Evolutionary conservation across 1,140 invertebrate genomes (phyloP).

Genomic region (Cheumatopsyche charites): DNA sequence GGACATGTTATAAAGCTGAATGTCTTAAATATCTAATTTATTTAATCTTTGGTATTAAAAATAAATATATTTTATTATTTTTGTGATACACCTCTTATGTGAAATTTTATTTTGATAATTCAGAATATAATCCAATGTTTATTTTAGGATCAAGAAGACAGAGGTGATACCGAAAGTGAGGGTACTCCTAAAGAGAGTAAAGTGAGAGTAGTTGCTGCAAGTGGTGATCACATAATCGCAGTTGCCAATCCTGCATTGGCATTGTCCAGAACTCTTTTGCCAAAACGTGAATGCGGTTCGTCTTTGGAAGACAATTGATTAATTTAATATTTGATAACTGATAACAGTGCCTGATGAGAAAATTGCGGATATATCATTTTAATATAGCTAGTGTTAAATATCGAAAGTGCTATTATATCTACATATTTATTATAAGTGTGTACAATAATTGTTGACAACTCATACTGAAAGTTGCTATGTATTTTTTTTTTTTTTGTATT

Average conservation of each 20-base stretch:
- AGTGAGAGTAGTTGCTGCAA: slow-evolving; percentile 79
- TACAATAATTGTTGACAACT: too few species aligned
- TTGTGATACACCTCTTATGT: background rate
- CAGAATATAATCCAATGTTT: too few species aligned
- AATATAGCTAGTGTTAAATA: too few species aligned
- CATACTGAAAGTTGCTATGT: too few species aligned
- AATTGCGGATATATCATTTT: background rate
- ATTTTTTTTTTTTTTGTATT: too few species aligned
- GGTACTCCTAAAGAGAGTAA: slow-evolving; percentile 56
- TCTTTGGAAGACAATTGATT: slow-evolving; percentile 41
- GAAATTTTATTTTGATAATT: background rate
- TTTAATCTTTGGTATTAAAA: too few species aligned
- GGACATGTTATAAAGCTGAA: too few species aligned
- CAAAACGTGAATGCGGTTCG: slow-evolving; percentile 41
- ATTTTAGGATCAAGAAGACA: slow-evolving; percentile 53
- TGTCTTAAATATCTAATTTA: too few species aligned
- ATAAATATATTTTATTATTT: background rate
- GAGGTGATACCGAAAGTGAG: slow-evolving; percentile 57
- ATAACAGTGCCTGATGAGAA: slow-evolving; percentile 25
- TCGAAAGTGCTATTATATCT: too few species aligned
- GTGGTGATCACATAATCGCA: slow-evolving; percentile 85
- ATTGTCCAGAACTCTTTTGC: slow-evolving; percentile 37
- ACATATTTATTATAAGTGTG: too few species aligned
- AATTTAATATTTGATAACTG: background rate
- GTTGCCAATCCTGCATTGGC: slow-evolving; percentile 83